phyloP scores from a whole-genome alignment of 2,113 vertebrate species.

The Oncorhynchus keta region DNA sequence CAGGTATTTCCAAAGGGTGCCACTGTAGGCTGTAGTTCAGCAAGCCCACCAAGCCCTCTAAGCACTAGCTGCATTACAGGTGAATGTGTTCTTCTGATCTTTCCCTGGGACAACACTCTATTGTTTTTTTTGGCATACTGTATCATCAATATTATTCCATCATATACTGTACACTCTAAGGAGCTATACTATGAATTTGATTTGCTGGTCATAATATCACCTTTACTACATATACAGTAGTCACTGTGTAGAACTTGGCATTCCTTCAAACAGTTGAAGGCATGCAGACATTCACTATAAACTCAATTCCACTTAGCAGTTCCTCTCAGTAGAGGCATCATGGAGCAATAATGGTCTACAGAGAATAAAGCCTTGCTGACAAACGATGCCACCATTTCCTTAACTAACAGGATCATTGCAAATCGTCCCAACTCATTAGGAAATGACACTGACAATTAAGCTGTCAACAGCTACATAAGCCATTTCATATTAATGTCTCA shows the following conservation, averaged over 20 bases:
- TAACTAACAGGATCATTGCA: neutral
- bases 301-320: neutral
- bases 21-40: neutral
- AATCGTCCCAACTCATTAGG: constrained; percentile 1
- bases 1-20: too few relatives aligned
- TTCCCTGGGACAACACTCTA: too few relatives aligned
- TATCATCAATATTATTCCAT: too few relatives aligned
- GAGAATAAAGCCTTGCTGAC: neutral
- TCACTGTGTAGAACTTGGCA: too few relatives aligned
- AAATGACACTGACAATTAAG: constrained; percentile 8
- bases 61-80: neutral
- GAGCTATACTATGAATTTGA: too few relatives aligned
- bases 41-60: neutral
- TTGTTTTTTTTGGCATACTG: too few relatives aligned
- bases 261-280: too few relatives aligned
- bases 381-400: neutral
- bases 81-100: neutral
- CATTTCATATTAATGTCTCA: neutral
- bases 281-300: neutral
- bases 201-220: neutral
- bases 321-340: neutral
- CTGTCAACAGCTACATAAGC: neutral
- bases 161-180: too few relatives aligned
- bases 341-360: neutral
- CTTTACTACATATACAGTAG: neutral